Conservation (phyloP, 2,113 vertebrate genomes). For the Gobiocypris rarus region DNA sequence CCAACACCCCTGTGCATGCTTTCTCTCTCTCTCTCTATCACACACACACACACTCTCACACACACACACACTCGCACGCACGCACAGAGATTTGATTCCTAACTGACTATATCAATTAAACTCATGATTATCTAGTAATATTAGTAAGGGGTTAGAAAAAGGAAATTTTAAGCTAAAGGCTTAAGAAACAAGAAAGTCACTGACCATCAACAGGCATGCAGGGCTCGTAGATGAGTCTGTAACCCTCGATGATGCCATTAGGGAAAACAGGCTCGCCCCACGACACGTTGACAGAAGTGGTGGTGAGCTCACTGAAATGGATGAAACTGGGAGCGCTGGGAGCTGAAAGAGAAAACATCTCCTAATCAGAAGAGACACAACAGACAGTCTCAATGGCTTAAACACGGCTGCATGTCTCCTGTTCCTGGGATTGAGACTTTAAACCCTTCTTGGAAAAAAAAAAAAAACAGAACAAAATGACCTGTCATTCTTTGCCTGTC, state of each 20-base stretch:
- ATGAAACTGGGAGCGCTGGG: constrained; percentile 91
- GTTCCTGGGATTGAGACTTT: not conserved
- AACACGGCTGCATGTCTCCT: not conserved
- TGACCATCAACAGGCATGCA: constrained; percentile 77
- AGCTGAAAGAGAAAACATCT: constrained; percentile 70
- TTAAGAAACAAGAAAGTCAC: constrained; percentile 1
- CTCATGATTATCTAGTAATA: not conserved
- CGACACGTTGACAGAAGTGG: constrained; percentile 95
- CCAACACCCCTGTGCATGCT: not conserved
- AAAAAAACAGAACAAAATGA: not conserved
- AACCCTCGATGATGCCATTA: constrained; percentile 92
- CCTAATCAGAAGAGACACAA: not conserved
- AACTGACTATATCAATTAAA: not conserved
- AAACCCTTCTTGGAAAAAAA: not conserved
- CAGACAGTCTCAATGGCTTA: not conserved
- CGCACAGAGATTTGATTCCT: not conserved
- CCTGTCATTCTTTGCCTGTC: not conserved
- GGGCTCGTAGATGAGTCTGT: constrained; percentile 92
- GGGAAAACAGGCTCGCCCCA: constrained; percentile 91
- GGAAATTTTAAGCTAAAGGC: not conserved
- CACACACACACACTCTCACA: not conserved
- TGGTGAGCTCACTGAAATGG: constrained; percentile 96
- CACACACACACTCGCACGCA: not conserved
- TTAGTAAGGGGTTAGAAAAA: not conserved
- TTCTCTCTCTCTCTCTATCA: too few relatives aligned